Conservation (phyloP, 2,888 invertebrate genomes). For the Euphydryas editha region DNA sequence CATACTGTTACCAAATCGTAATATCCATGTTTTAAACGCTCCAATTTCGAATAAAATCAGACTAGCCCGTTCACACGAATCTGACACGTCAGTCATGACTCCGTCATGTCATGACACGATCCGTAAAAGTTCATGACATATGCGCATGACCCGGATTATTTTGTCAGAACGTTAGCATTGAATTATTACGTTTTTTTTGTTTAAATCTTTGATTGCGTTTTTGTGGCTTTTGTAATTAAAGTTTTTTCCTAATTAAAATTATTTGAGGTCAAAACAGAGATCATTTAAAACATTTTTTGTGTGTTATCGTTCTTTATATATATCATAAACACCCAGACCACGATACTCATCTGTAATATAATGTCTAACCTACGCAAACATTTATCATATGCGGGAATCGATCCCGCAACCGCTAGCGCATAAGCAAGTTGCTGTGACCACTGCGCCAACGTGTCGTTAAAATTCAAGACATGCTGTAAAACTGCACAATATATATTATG, state of each 20-base stretch:
- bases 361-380: too few relatives aligned
- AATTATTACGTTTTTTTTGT: slow-evolving; percentile 4
- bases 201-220: not conserved
- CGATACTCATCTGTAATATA: too few relatives aligned
- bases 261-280: not conserved
- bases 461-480: too few relatives aligned
- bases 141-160: slow-evolving; percentile 47
- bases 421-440: too few relatives aligned
- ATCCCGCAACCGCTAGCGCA: too few relatives aligned
- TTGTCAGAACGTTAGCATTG: slow-evolving; percentile 19
- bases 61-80: slow-evolving; percentile 32
- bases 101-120: slow-evolving; percentile 41
- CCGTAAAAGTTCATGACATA: slow-evolving; percentile 49
- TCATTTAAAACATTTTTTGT: too few relatives aligned
- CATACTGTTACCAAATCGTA: slow-evolving; percentile 13
- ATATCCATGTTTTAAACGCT: slow-evolving; percentile 18
- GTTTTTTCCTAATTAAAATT: not conserved
- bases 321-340: too few relatives aligned
- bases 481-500: too few relatives aligned
- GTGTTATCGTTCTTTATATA: too few relatives aligned
- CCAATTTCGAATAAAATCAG: slow-evolving; percentile 30
- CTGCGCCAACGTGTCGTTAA: too few relatives aligned
- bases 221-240: not conserved
- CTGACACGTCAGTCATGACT: slow-evolving; percentile 28
- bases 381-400: too few relatives aligned